Conservation (phyloP, 2,888 invertebrate genomes). For the Nomada ruficornis region DNA sequence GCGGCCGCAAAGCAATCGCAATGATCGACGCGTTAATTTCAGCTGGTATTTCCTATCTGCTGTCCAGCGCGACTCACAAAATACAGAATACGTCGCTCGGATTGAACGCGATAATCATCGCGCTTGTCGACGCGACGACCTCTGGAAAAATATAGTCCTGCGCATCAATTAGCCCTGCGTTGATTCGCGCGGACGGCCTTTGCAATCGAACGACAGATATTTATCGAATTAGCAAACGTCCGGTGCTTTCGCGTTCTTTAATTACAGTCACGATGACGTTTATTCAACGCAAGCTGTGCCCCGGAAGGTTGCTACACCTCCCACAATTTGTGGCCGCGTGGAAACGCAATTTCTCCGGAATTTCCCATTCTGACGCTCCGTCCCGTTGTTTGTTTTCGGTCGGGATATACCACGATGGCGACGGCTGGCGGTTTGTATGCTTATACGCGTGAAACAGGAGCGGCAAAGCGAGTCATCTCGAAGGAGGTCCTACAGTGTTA, state of each 20-base stretch:
- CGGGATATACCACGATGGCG: slow-evolving; percentile 14
- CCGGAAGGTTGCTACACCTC: too few relatives aligned
- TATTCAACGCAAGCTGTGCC: neutral
- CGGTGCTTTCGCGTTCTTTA: neutral
- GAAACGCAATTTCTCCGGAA: slow-evolving; percentile 26
- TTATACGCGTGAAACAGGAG: slow-evolving; percentile 8
- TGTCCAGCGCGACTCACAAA: too few relatives aligned
- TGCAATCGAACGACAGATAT: slow-evolving; percentile 14
- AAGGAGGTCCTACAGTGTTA: neutral
- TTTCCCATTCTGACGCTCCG: neutral
- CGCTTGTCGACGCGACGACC: slow-evolving; percentile 23
- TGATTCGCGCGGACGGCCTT: slow-evolving; percentile 11
- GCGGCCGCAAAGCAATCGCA: neutral
- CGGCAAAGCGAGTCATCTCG: slow-evolving; percentile 3
- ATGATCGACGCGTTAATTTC: slow-evolving; percentile 1
- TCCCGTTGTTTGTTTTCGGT: slow-evolving; percentile 44
- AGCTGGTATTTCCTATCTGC: too few relatives aligned
- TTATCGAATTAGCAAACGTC: neutral
- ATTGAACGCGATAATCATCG: neutral
- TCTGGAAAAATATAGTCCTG: slow-evolving; percentile 18
- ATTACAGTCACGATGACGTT: neutral
- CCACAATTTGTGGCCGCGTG: neutral
- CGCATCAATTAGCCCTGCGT: slow-evolving; percentile 29
- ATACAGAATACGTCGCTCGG: too few relatives aligned
- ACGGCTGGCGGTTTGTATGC: slow-evolving; percentile 29